A percentile compares a stretch with the other conserved stretches of the same genome.
These are phyloP conservation scores for Hyposoter dolosus DNA, from an alignment of 2,888 invertebrate genomes.

Conservation along the genomic window DNA sequence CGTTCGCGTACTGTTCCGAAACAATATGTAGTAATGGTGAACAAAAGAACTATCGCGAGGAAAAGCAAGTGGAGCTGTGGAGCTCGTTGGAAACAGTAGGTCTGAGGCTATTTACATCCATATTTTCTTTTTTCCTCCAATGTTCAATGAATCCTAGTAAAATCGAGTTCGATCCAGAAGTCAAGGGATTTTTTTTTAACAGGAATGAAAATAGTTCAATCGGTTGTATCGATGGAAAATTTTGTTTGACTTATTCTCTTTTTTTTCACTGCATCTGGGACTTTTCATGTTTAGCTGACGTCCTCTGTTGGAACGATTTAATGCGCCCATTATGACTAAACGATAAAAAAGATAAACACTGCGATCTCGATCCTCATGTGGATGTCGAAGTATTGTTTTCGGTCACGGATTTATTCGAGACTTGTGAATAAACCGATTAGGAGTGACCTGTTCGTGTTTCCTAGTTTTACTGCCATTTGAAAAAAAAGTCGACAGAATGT, in stretches of 20 bases:
- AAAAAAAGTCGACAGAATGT: neutral
- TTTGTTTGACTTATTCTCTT: neutral
- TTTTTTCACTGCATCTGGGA: neutral
- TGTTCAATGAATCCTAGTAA: neutral
- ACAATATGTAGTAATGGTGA: neutral
- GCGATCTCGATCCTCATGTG: neutral
- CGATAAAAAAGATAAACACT: constrained; percentile 8
- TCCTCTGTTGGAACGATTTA: neutral
- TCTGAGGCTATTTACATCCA: neutral
- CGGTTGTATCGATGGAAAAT: neutral
- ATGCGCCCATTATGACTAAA: constrained; percentile 8
- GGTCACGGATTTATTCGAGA: neutral
- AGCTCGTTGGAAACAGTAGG: neutral
- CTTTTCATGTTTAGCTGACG: neutral
- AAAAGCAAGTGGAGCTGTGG: neutral
- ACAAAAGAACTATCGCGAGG: constrained; percentile 3
- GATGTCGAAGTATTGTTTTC: neutral
- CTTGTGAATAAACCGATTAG: constrained; percentile 3
- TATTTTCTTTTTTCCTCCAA: neutral
- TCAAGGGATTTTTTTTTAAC: neutral
- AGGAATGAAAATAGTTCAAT: neutral
- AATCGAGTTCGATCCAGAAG: neutral
- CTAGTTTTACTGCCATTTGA: neutral
- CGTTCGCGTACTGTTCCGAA: neutral
- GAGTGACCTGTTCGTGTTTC: neutral